Conservation (phyloP, 1,140 invertebrate species). For the Maconellicoccus hirsutus region DNA sequence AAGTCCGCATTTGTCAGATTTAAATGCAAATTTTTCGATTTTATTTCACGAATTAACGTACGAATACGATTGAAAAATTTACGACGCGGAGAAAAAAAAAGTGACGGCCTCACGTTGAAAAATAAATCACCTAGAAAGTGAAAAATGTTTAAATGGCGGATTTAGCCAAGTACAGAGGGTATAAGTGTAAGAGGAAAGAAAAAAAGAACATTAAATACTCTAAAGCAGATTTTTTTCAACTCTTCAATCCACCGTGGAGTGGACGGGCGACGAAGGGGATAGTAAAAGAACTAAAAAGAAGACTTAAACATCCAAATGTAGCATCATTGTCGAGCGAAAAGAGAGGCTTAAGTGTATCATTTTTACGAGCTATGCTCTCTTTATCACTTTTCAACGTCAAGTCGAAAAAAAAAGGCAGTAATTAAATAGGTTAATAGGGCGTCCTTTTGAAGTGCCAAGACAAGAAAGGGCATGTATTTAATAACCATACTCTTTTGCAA, state of each 20-base stretch:
- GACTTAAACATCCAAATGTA: constrained; percentile 9
- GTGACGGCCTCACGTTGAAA: neutral
- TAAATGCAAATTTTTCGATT: too few species aligned
- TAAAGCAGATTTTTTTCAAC: neutral
- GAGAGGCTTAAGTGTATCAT: constrained; percentile 7
- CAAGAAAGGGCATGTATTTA: constrained; percentile 8
- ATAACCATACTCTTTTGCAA: neutral
- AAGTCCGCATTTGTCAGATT: too few species aligned
- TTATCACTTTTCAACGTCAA: neutral
- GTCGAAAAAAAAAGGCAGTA: neutral
- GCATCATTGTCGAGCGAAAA: neutral
- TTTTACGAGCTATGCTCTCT: neutral
- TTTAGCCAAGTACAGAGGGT: neutral
- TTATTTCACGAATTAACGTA: too few species aligned
- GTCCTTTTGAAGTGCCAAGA: neutral
- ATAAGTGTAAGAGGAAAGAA: neutral
- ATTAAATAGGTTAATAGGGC: constrained; percentile 20
- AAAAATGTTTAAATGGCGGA: neutral
- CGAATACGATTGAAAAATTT: too few species aligned
- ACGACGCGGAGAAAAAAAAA: too few species aligned
- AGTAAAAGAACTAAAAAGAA: neutral
- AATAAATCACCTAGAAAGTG: constrained; percentile 4
- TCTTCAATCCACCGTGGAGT: neutral
- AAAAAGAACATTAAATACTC: neutral
- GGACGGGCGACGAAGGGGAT: neutral